phyloP scores from a whole-genome alignment of 2,113 vertebrate species.

The Acanthisitta chloris region DNA sequence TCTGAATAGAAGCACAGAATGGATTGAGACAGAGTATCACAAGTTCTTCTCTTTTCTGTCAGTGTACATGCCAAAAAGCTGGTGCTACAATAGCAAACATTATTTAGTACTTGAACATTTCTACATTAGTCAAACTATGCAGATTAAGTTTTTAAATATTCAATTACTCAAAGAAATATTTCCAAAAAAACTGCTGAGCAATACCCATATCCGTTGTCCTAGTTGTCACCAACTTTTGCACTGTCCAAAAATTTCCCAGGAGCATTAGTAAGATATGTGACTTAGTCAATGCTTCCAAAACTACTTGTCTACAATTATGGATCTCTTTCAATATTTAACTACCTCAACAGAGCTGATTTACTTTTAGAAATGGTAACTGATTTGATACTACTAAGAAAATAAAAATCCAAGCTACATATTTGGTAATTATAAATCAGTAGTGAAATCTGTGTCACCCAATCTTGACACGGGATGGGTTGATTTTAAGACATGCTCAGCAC shows the following conservation, averaged over 20 bases:
- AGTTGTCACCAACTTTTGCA: not conserved
- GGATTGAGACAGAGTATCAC: not conserved
- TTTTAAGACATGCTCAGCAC: not conserved
- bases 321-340: not conserved
- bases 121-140: not conserved
- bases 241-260: not conserved
- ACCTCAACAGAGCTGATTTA: not conserved
- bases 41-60: not conserved
- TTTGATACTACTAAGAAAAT: not conserved
- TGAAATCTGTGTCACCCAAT: not conserved
- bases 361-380: not conserved
- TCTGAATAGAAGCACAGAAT: not conserved
- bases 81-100: not conserved
- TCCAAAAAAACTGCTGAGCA: not conserved
- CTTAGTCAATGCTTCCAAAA: not conserved
- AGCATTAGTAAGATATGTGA: not conserved
- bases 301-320: rapidly evolving
- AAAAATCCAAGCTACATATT: not conserved
- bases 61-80: not conserved
- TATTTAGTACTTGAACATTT: not conserved
- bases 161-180: not conserved
- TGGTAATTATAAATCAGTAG: not conserved
- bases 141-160: not conserved
- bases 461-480: not conserved
- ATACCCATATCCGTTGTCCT: not conserved